Evolutionary conservation across 2,888 invertebrate genomes (phyloP).

Genomic region (Venusia cambrica): DNA sequence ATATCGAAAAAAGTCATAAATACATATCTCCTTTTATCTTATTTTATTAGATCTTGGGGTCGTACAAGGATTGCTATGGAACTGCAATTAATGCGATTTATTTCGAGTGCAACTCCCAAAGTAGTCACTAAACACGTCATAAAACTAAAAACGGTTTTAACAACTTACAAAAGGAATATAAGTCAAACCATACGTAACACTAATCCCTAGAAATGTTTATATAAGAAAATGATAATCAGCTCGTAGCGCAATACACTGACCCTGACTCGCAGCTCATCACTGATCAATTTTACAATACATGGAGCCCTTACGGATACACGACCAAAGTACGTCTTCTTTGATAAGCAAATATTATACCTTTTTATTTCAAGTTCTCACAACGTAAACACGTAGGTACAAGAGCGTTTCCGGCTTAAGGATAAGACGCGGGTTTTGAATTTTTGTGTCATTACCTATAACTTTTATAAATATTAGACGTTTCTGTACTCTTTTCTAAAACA

Average conservation of each 20-base stretch:
- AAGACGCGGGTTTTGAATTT: too few species aligned
- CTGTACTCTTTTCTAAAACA: too few species aligned
- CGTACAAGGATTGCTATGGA: too few species aligned
- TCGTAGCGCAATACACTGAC: slow-evolving; percentile 75
- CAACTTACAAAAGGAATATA: slow-evolving; percentile 74
- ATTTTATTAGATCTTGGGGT: too few species aligned
- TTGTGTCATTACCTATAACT: too few species aligned
- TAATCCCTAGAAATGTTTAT: slow-evolving; percentile 72
- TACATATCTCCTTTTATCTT: slow-evolving; percentile 48
- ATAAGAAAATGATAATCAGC: slow-evolving; percentile 77
- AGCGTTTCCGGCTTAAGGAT: too few species aligned
- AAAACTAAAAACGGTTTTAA: slow-evolving; percentile 73
- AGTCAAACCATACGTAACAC: slow-evolving; percentile 75
- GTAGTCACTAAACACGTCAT: slow-evolving; percentile 72
- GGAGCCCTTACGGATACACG: too few species aligned
- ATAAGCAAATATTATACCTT: too few species aligned
- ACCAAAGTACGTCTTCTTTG: too few species aligned
- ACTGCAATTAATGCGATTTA: slow-evolving; percentile 40
- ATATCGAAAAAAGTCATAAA: slow-evolving; percentile 56
- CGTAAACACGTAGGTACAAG: too few species aligned
- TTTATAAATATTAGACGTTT: too few species aligned
- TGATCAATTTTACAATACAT: slow-evolving; percentile 73
- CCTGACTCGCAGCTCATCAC: slow-evolving; percentile 75
- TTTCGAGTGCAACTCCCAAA: slow-evolving; percentile 64
- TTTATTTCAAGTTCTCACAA: too few species aligned